Percentiles rank a stretch among this genome's conserved stretches.
These are phyloP conservation scores for Oreochromis niloticus DNA, from an alignment of 2,113 vertebrate genomes.

Conservation along the genomic window DNA sequence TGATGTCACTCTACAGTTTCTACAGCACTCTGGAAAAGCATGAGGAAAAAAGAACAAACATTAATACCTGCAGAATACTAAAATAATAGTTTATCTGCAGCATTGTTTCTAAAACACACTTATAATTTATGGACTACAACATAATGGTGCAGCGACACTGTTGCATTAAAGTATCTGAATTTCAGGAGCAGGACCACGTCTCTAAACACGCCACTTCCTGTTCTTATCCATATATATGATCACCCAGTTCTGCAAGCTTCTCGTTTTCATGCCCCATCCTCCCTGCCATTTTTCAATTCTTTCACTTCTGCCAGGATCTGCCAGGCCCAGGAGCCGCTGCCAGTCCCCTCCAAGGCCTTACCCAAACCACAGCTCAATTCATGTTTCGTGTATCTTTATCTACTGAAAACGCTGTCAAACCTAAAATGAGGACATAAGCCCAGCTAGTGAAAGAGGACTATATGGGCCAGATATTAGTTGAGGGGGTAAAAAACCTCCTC, in stretches of 20 bases:
- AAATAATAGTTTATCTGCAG: not conserved
- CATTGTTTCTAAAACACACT: not conserved
- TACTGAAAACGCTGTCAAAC: too few species aligned
- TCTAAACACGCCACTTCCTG: not conserved
- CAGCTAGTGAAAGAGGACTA: too few species aligned
- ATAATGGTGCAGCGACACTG: not conserved
- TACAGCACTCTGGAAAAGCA: not conserved
- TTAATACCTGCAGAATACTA: not conserved
- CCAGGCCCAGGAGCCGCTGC: not conserved
- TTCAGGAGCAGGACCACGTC: not conserved
- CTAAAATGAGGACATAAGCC: too few species aligned
- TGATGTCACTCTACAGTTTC: not conserved
- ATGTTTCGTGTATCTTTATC: not conserved
- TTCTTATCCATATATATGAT: not conserved
- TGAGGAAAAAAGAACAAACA: not conserved
- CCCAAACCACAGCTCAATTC: not conserved
- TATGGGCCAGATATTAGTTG: too few species aligned
- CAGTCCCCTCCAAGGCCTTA: not conserved
- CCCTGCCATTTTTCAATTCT: not conserved
- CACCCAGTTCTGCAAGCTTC: rapidly evolving
- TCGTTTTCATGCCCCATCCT: not conserved
- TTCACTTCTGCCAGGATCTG: not conserved
- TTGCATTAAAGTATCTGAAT: not conserved
- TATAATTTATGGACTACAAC: not conserved
- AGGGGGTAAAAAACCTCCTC: not conserved